A percentile compares a stretch with the other conserved stretches of the same genome.
These are phyloP conservation scores for Acleris laterana DNA, from an alignment of 2,888 invertebrate species.

Conservation along the genomic window DNA sequence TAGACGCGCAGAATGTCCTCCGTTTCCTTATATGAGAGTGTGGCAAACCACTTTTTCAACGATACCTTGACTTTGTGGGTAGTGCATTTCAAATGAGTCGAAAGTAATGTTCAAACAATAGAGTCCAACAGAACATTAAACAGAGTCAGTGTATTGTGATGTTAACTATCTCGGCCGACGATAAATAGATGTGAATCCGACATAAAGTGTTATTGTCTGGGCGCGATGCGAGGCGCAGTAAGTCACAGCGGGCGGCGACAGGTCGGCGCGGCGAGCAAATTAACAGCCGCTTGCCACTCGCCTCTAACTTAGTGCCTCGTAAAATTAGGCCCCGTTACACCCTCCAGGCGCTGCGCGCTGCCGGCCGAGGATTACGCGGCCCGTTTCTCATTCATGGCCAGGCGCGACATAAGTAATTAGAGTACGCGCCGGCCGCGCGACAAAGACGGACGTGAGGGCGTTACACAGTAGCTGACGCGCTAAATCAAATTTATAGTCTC, in stretches of 20 bases:
- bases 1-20: too few species aligned
- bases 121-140: constrained; percentile 52
- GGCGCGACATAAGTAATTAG: constrained; percentile 51
- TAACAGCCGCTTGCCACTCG: constrained; percentile 79
- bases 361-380: constrained; percentile 55
- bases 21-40: too few species aligned
- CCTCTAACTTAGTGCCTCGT: constrained; percentile 81
- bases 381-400: constrained; percentile 63
- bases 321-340: constrained; percentile 80
- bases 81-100: too few species aligned
- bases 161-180: constrained; percentile 47
- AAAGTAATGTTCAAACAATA: constrained; percentile 44
- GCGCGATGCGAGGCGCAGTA: constrained; percentile 55
- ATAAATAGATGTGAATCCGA: constrained; percentile 62
- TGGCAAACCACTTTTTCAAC: too few species aligned
- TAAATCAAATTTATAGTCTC: constrained; percentile 30
- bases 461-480: constrained; percentile 26
- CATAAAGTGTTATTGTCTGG: constrained; percentile 57
- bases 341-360: constrained; percentile 56
- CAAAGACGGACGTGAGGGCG: constrained; percentile 36
- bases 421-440: constrained; percentile 37
- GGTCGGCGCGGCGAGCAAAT: constrained; percentile 76
- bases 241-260: constrained; percentile 81
- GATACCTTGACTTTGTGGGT: too few species aligned
- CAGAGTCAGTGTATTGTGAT: constrained; percentile 46